phyloP scores from a whole-genome alignment of 2,113 vertebrate genomes.

The Crotalus horridus region DNA sequence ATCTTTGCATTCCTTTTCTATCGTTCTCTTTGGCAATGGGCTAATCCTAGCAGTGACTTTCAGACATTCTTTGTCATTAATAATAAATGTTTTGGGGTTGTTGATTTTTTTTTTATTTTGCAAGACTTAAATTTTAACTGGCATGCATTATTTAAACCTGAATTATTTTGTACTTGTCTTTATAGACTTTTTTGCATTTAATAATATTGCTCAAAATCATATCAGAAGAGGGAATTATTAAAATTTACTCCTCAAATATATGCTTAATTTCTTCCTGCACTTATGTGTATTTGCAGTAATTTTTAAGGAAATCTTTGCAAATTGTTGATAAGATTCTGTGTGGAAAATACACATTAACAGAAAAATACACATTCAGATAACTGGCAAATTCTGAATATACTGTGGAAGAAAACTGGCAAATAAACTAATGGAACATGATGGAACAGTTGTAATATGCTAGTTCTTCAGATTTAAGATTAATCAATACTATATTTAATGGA shows the following conservation, averaged over 20 bases:
- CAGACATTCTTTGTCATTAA: not conserved
- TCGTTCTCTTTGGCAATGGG: not conserved
- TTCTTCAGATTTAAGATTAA: not conserved
- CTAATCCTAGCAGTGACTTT: not conserved
- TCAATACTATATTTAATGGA: not conserved
- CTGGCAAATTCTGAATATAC: not conserved
- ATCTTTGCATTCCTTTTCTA: not conserved
- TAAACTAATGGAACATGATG: not conserved
- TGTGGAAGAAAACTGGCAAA: not conserved
- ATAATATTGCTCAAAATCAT: not conserved
- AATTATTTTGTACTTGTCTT: not conserved
- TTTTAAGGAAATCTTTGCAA: not conserved
- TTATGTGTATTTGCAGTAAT: not conserved
- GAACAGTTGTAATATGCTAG: not conserved
- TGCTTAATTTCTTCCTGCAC: not conserved
- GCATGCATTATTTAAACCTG: not conserved
- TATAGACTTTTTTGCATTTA: not conserved
- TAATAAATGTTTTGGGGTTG: not conserved
- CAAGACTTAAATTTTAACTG: not conserved
- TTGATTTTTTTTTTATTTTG: not conserved
- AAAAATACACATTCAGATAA: not conserved
- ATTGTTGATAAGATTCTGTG: not conserved
- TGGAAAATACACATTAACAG: not conserved
- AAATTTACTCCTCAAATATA: not conserved
- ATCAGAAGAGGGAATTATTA: not conserved